Conservation (phyloP, 2,888 invertebrate species). For the Meteorus colon region DNA sequence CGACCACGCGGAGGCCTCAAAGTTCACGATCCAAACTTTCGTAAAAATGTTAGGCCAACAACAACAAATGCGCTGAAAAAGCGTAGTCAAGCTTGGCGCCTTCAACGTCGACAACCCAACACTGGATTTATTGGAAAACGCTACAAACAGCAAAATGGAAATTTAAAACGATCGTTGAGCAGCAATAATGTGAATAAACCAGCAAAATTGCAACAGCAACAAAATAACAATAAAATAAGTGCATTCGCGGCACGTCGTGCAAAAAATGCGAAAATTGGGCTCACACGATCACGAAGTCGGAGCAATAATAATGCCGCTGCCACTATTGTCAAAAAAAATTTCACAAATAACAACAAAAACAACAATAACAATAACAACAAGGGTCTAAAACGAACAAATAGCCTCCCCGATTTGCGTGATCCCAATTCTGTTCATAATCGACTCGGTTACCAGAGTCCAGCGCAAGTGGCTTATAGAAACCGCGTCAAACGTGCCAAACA, state of each 20-base stretch:
- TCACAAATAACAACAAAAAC: slow-evolving; percentile 45
- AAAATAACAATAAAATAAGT: slow-evolving; percentile 56
- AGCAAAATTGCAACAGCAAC: slow-evolving; percentile 35
- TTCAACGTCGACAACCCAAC: slow-evolving; percentile 53
- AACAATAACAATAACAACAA: slow-evolving; percentile 28
- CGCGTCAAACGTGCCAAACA: slow-evolving; percentile 69
- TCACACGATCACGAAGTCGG: slow-evolving; percentile 66
- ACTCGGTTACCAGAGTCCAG: slow-evolving; percentile 69
- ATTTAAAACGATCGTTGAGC: slow-evolving; percentile 60
- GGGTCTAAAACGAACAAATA: slow-evolving; percentile 64
- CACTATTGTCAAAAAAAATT: slow-evolving; percentile 57
- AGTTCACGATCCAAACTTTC: slow-evolving; percentile 38
- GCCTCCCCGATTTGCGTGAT: slow-evolving; percentile 68
- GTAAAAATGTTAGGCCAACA: slow-evolving; percentile 33
- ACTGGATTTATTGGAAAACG: slow-evolving; percentile 64
- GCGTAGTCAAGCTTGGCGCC: slow-evolving; percentile 48
- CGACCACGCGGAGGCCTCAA: slow-evolving; percentile 34
- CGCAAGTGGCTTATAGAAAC: slow-evolving; percentile 69
- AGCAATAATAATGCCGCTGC: slow-evolving; percentile 58
- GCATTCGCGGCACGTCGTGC: slow-evolving; percentile 57
- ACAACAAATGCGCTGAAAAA: slow-evolving; percentile 48
- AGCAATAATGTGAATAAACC: slow-evolving; percentile 59
- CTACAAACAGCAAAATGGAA: slow-evolving; percentile 56
- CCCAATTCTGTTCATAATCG: slow-evolving; percentile 70
- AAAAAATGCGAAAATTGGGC: slow-evolving; percentile 57